phyloP scores from a whole-genome alignment of 2,113 vertebrate genomes.

The Forbesichthys papilliferus region DNA sequence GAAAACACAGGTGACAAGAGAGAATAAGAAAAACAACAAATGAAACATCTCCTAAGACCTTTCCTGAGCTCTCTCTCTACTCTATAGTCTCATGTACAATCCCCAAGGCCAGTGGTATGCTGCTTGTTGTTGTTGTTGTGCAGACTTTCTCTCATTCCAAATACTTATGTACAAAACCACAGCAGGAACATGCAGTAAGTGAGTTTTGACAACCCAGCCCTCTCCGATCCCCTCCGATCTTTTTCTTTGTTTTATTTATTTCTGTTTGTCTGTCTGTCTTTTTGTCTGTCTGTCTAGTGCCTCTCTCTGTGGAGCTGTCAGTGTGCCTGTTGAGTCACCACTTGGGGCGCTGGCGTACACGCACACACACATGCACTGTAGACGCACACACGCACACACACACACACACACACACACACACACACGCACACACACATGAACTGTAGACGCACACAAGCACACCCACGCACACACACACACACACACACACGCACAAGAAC shows the following conservation, averaged over 20 bases:
- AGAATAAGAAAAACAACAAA: too few relatives aligned
- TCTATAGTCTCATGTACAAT: too few relatives aligned
- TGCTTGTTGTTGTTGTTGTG: too few relatives aligned
- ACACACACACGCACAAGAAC: not conserved
- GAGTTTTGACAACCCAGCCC: too few relatives aligned
- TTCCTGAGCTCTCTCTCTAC: too few relatives aligned
- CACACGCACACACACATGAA: not conserved
- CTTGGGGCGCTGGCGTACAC: slow-evolving; percentile 11
- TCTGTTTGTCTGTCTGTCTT: not conserved
- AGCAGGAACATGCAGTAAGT: too few relatives aligned
- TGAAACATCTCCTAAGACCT: not conserved
- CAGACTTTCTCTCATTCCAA: too few relatives aligned
- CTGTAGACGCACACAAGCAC: not conserved
- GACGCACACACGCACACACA: not conserved
- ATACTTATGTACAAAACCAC: too few relatives aligned
- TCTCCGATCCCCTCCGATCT: too few relatives aligned
- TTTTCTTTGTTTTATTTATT: not conserved
- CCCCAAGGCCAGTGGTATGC: not conserved
- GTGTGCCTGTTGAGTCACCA: slow-evolving; percentile 12
- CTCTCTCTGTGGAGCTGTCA: not conserved
- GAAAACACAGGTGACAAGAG: too few relatives aligned
- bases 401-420: too few relatives aligned
- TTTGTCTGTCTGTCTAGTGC: not conserved
- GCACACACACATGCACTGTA: not conserved
- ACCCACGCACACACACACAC: too few relatives aligned